Evolutionary conservation across 2,797 vertebrate species (phyloP).

Genomic region (Thalassophryne amazonica): DNA sequence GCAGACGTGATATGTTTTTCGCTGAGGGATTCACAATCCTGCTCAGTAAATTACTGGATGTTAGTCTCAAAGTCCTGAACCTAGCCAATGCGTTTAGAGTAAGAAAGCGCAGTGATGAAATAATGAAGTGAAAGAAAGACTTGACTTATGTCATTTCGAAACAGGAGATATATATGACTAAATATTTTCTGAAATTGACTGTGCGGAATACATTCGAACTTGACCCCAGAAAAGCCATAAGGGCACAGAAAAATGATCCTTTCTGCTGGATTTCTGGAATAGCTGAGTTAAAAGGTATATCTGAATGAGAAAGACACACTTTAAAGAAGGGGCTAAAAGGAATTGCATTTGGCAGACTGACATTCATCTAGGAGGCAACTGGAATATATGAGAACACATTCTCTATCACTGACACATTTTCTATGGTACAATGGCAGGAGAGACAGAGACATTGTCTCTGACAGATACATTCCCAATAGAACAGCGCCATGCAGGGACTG

Average conservation of each 20-base stretch:
- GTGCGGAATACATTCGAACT: constrained; percentile 36
- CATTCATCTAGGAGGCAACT: constrained; percentile 45
- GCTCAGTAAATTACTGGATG: constrained; percentile 5
- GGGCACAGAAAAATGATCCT: constrained; percentile 13
- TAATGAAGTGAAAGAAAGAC: neutral
- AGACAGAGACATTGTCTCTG: constrained; percentile 53
- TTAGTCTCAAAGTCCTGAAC: neutral
- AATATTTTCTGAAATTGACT: constrained; percentile 36
- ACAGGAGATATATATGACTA: constrained; percentile 36
- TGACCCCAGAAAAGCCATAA: constrained; percentile 20
- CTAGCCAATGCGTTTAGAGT: constrained; percentile 3
- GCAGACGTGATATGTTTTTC: no score
- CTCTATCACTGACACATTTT: constrained; percentile 59
- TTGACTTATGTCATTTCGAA: constrained; percentile 20
- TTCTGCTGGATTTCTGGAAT: neutral
- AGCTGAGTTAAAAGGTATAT: constrained; percentile 21
- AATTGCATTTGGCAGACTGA: constrained; percentile 44
- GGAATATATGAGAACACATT: constrained; percentile 48
- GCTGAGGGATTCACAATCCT: no score
- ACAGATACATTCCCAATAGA: constrained; percentile 63
- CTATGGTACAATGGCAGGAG: constrained; percentile 53
- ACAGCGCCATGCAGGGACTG: constrained; percentile 42
- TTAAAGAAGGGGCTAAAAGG: constrained; percentile 12
- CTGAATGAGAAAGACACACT: constrained; percentile 18
- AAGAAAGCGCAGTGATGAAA: neutral